These are phyloP conservation scores for Phyllotreta striolata DNA, from an alignment of 2,888 invertebrate genomes.

Conservation along the genomic window DNA sequence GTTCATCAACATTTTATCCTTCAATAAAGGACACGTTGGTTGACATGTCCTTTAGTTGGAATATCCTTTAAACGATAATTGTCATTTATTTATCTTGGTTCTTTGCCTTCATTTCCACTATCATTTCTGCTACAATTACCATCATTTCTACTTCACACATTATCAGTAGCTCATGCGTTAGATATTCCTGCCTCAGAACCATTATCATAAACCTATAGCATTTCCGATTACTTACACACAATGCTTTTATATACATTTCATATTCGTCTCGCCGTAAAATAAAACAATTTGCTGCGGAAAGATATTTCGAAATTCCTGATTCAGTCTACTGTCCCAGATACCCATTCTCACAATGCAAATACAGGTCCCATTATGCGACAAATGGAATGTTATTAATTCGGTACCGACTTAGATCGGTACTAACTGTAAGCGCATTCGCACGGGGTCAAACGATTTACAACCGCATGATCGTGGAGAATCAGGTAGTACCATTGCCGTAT, in stretches of 20 bases:
- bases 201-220: no score
- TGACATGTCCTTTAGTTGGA: no score
- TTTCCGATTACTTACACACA: no score
- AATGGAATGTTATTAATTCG: slow-evolving; percentile 47
- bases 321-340: slow-evolving; percentile 25
- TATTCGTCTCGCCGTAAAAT: background rate
- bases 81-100: no score
- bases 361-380: slow-evolving; percentile 42
- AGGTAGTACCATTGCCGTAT: slow-evolving; percentile 1
- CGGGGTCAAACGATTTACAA: slow-evolving; percentile 42
- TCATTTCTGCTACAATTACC: no score
- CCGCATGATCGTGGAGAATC: slow-evolving; percentile 14
- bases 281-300: slow-evolving; percentile 2
- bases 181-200: no score
- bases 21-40: no score
- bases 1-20: no score
- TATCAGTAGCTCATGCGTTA: no score
- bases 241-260: background rate
- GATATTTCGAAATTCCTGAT: slow-evolving; percentile 16
- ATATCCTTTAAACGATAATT: no score
- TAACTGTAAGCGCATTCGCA: slow-evolving; percentile 48
- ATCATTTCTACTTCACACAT: no score
- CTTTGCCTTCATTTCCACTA: no score
- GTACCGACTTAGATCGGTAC: slow-evolving; percentile 45
- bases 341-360: slow-evolving; percentile 34